These are phyloP conservation scores for Amazona vittata DNA, from an alignment of 2,113 vertebrate genomes.

Conservation along the genomic window DNA sequence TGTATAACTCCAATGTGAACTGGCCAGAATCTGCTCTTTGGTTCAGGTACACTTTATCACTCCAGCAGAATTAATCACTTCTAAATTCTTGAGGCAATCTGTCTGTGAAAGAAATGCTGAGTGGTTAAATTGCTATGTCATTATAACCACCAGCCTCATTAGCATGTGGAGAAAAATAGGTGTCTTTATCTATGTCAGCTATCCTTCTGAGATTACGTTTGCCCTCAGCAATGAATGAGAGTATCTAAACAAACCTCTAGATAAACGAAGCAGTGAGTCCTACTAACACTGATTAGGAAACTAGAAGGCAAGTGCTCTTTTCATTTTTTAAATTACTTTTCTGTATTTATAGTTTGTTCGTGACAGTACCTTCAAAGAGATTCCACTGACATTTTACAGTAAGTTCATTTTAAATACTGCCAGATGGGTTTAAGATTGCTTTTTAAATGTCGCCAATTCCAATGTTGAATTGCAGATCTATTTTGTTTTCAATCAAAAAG, in stretches of 20 bases:
- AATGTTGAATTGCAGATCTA: not conserved
- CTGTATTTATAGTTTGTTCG: conserved; percentile 82
- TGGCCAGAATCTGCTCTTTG: not conserved
- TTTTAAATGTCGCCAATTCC: conserved; percentile 30
- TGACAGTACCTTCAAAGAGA: conserved; percentile 91
- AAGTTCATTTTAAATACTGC: conserved; percentile 74
- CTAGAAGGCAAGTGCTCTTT: not conserved
- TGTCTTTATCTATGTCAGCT: not conserved
- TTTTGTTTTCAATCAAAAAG: not conserved
- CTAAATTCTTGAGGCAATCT: not conserved
- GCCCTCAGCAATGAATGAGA: not conserved
- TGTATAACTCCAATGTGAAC: not conserved
- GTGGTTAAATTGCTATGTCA: not conserved
- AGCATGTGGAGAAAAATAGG: not conserved
- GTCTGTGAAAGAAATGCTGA: not conserved
- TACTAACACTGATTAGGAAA: not conserved
- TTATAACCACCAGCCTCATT: not conserved
- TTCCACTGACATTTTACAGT: conserved; percentile 91
- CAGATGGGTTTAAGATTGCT: not conserved
- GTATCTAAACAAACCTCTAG: not conserved
- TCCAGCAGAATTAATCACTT: not conserved
- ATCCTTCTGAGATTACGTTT: not conserved
- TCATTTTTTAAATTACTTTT: not conserved
- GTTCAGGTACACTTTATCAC: not conserved
- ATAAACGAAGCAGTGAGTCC: not conserved